phyloP scores from a whole-genome alignment of 2,797 vertebrate genomes.

The Esox lucius region DNA sequence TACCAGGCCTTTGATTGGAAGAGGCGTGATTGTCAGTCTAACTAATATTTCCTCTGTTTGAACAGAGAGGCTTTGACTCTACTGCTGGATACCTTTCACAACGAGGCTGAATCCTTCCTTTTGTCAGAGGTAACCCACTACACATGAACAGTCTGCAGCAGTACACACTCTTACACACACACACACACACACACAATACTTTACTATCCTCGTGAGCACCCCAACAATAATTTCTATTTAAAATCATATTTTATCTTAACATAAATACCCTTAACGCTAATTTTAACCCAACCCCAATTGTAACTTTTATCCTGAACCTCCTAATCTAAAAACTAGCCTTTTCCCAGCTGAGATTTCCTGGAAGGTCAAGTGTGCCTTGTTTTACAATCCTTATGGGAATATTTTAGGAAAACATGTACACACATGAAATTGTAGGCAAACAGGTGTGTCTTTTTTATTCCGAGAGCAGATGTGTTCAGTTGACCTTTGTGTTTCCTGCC shows the following conservation, averaged over 20 bases:
- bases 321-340: too few species aligned
- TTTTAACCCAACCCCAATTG: too few species aligned
- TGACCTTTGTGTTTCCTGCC: background rate
- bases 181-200: background rate
- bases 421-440: background rate
- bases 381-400: too few species aligned
- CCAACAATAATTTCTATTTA: too few species aligned
- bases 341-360: too few species aligned
- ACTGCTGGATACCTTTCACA: constrained; percentile 93
- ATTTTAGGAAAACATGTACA: background rate
- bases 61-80: constrained; percentile 90
- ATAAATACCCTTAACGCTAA: too few species aligned
- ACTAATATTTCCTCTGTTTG: background rate
- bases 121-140: constrained; percentile 80
- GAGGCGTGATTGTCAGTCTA: background rate
- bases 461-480: background rate
- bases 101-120: constrained; percentile 88
- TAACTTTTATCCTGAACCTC: too few species aligned
- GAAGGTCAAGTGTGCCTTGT: too few species aligned
- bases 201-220: too few species aligned
- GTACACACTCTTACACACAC: background rate
- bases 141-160: constrained; percentile 33
- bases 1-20: background rate
- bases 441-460: background rate
- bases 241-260: too few species aligned